Base-by-base conservation (phyloP, 2,113 vertebrate genomes). In the Asarcornis scutulata region DNA sequence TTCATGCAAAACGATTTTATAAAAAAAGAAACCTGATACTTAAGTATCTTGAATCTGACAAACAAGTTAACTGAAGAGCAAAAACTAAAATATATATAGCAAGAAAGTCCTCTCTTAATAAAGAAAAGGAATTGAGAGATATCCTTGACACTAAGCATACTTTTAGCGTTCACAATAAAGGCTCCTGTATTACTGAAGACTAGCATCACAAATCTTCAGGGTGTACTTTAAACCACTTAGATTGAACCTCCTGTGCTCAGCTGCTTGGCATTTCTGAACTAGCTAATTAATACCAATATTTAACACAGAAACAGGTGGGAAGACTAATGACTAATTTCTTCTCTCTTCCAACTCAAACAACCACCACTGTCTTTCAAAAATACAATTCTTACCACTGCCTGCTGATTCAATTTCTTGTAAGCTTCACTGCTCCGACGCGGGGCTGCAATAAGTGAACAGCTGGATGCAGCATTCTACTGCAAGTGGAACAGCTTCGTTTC, bases 221-320 rank as follows among this genome's bases (percentile, higher is more conserved):
- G 18, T 93, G 67, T 86, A 89, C 62, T 95, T 94, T 79, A 92
- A 96, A 89, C 27, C 86, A 92, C 86, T 91, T 89, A 89, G 53
- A 76, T 21, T 67, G 62, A 94, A 85, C 77, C 78, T 92, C 63
- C 74, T 89, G 74, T 21, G 50, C 81, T 96, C 77, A 92, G 74
- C 46, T 92, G 69, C 44, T 78, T 89, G 83, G 80, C 83, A 93
- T 94, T 92, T 96, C 9, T 13, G 78, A 97, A 71, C 9, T 42
- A 87, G 55, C 40, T 92, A 95, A 95, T 96, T 96, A 94, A 91
- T 85, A 93, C 63, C 71, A 94, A 92, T 95, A 94, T 85, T 93
- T 87, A 93, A 83, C n/a, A 77, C n/a, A 79, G 23, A 59, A 93
- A 50, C 86, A 95, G 92, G 95, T 92, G 93, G 91, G 67, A 87